Percentiles rank a stretch among this genome's conserved stretches.
Evolutionary conservation across 2,113 vertebrate species (phyloP).

Genomic region (Myotis lucifugus): DNA sequence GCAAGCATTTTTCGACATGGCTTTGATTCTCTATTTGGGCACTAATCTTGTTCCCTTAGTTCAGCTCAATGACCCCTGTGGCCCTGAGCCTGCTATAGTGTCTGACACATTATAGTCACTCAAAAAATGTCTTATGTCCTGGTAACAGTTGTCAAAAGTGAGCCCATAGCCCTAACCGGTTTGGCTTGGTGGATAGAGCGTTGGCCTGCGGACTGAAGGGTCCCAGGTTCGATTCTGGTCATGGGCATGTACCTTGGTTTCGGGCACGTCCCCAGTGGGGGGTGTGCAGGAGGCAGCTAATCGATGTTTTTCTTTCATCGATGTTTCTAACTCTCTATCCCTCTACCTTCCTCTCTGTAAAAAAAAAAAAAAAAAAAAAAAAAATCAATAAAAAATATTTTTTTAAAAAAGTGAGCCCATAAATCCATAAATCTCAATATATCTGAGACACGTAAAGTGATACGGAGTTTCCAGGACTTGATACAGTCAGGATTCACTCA

Average conservation of each 20-base stretch:
- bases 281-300: too few species aligned
- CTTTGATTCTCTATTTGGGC: not conserved
- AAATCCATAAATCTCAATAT: not conserved
- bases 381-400: too few species aligned
- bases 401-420: not conserved
- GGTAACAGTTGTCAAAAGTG: not conserved
- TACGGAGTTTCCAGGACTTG: not conserved
- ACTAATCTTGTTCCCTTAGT: not conserved
- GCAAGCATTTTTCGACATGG: not conserved
- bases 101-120: not conserved
- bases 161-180: not conserved
- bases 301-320: too few species aligned
- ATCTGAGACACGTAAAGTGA: not conserved
- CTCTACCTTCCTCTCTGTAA: too few species aligned
- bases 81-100: not conserved
- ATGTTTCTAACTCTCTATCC: too few species aligned
- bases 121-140: not conserved
- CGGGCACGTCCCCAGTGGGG: too few species aligned
- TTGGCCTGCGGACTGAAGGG: too few species aligned
- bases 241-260: too few species aligned
- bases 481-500: not conserved
- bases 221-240: too few species aligned
- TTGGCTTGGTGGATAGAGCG: too few species aligned
- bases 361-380: too few species aligned
- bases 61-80: not conserved